Evolutionary conservation across 2,797 vertebrate genomes (phyloP), one percentile per base, ranked within the genome.

Genomic region (Accipiter fasciatus): DNA sequence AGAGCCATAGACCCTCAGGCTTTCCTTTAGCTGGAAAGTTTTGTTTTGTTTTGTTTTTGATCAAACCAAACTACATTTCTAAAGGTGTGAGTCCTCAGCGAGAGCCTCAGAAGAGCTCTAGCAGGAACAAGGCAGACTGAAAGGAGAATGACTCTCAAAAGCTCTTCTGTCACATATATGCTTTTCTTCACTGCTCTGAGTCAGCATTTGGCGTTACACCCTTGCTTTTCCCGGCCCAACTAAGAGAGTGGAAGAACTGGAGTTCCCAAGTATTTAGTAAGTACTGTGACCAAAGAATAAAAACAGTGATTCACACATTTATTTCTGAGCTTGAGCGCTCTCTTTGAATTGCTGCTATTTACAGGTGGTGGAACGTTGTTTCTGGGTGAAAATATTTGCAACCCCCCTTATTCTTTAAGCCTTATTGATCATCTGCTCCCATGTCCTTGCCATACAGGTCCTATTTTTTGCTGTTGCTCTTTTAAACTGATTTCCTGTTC

Each of bases 331-430:
- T 78, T 86, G 42, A 92, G 55, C 44, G 46, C n/a, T 92, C 77
- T 95, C 57, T 91, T 96, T 96, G 93, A 89, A 69, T 94, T 86
- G 79, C 65, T 96, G 39, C 93, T 96, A 87, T 95, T 97, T 92
- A 89, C 39, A 29, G 71, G 67, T 64, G 35, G 49, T 39, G 26
- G 78, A 87, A 91, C 17, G 1, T 78, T 95, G 87, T 87, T 93
- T 82, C 71, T 89, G 46, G 65, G 61, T 91, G 79, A 89, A 96
- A 94, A 92, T 95, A 92, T 88, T 95, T 94, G 70, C 89, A 88
- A 79, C 57, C 54, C 50, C 29, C 61, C 37, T 15, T 78, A 37
- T 47, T 91, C 69, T 70, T 92, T 84, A 84, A 87, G 62, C 33
- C 17, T 54, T 89, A 35, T 21, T 29, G 6, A 2, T 96, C 82